Conservation (phyloP, 2,113 vertebrate species). For the Perca flavescens region DNA sequence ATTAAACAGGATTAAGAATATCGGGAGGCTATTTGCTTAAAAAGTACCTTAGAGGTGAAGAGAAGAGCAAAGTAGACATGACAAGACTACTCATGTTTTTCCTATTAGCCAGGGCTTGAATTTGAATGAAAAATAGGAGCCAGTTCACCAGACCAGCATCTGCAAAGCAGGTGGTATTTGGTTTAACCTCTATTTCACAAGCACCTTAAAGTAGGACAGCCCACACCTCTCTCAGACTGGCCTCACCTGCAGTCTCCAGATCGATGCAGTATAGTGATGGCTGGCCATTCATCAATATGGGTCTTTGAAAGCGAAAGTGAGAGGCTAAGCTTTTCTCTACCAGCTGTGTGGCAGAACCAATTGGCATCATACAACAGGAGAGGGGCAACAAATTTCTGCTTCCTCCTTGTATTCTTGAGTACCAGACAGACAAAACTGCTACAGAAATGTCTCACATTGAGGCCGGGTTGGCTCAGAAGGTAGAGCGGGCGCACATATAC, state of each 20-base stretch:
- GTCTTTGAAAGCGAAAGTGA: slow-evolving; percentile 26
- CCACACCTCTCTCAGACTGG: background rate
- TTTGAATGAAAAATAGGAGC: slow-evolving; percentile 4
- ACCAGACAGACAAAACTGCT: background rate
- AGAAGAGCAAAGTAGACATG: slow-evolving; percentile 22
- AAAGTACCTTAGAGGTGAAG: slow-evolving; percentile 37
- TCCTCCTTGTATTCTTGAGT: background rate
- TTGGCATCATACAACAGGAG: background rate
- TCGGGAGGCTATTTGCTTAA: slow-evolving; percentile 18
- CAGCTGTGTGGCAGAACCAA: slow-evolving; percentile 21
- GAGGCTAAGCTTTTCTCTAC: slow-evolving; percentile 4
- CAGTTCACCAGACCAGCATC: background rate
- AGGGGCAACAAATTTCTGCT: background rate
- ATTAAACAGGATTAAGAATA: slow-evolving; percentile 54
- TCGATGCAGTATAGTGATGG: background rate
- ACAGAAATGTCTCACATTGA: background rate
- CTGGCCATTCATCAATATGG: slow-evolving; percentile 10
- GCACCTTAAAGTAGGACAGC: background rate
- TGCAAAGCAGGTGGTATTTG: background rate
- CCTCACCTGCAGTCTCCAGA: slow-evolving; percentile 12
- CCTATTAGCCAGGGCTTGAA: background rate
- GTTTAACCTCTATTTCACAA: slow-evolving; percentile 8
- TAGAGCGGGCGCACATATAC: no score
- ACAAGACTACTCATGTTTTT: slow-evolving; percentile 14
- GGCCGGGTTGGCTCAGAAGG: no score